Evolutionary conservation across 2,888 invertebrate genomes (phyloP), one percentile per base, ranked within the genome.

Genomic region (Calliphora vomitoria): DNA sequence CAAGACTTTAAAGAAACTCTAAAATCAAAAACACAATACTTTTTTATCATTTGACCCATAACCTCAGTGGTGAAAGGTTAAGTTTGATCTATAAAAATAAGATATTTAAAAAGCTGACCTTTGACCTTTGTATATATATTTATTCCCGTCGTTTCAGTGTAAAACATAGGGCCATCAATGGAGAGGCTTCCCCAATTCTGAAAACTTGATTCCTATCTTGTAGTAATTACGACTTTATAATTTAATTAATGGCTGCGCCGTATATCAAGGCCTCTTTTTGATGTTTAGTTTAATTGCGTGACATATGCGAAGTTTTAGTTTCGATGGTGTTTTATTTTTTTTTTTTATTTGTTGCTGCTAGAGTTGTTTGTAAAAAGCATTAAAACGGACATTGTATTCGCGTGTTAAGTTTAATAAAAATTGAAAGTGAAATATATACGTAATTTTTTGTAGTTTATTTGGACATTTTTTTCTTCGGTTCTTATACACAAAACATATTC

Each of bases 371-470:
- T 71, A 72, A 86, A 86, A 35, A 69, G 64, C 79, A 75, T 80
- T 82, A 75, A 86, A 79, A 53, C 55, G 76, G 76, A 83, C 76
- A 83, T 66, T 71, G 18, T 31, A 66, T 60, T 86, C 78, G 81
- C 81, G 78, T 87, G 87, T 69, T 87, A 53, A 62, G 60, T 64
- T 84, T 82, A 87, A 84, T 87, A 81, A 87, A 87, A 87, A 84
- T 58, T 74, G 80, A 84, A 87, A 87, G 81, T 83, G 81, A 78
- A 84, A 83, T 74, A 68, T 82, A 74, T 82, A 79, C 82, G 66
- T 62, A 72, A 18, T 64, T 44, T 35, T 78, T 68, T 78, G 13
- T 78, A 35, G 20, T 66, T 58, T 58, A 47, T 74, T 60, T 68
- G 1, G 2, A 5, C 1, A 35, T 62, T 50, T 25, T n/a, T 78